Base-by-base conservation (phyloP, 2,888 invertebrate species). In the Cotesia congregata region DNA sequence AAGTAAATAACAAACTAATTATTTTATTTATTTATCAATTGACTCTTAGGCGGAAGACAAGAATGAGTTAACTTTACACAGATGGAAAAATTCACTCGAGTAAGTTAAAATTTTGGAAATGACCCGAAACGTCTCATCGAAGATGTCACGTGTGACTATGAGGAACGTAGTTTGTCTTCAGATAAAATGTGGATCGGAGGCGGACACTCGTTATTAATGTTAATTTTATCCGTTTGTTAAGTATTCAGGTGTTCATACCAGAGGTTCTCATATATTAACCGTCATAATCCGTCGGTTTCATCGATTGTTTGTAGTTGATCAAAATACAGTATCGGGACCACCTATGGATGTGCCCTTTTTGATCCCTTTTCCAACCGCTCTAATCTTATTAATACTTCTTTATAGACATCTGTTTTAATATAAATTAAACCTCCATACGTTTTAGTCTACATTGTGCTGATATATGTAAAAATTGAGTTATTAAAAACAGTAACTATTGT, bases 181-280 rank as follows among this genome's bases (percentile, higher is more conserved):
- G 84, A 85, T 83, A 83, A 88, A 84, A 87, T 88, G 87, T 88
- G 83, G 87, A 89, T 88, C 87, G 86, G 83, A 83, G 84, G 83
- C 84, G 85, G 85, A 86, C 83, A 84, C 72, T 85, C 85, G 87
- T 89, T 88, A 89, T 88, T 88, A 88, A 88, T 89, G 88, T 88
- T 88, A 88, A 88, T 89, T 89, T 88, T 88, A 88, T 88, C 87
- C 88, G 86, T 89, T 89, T 89, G 87, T 87, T 88, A 89, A 88
- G 89, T 89, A 88, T 89, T 89, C 89, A 89, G 89, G 89, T 89
- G 89, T 89, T 89, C 87, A 50, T 82, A 77, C 65, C 87, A 88
- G 87, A 73, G 88, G 85, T 81, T 86, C 88, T 88, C 88, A 87
- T 78, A 72, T 62, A 70, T 17, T 61, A 50, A 12, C 50, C 69